Percentiles rank a stretch among this genome's conserved stretches.
These are phyloP conservation scores for Panthera uncia DNA, from an alignment of 2,113 vertebrate species.

Conservation along the genomic window DNA sequence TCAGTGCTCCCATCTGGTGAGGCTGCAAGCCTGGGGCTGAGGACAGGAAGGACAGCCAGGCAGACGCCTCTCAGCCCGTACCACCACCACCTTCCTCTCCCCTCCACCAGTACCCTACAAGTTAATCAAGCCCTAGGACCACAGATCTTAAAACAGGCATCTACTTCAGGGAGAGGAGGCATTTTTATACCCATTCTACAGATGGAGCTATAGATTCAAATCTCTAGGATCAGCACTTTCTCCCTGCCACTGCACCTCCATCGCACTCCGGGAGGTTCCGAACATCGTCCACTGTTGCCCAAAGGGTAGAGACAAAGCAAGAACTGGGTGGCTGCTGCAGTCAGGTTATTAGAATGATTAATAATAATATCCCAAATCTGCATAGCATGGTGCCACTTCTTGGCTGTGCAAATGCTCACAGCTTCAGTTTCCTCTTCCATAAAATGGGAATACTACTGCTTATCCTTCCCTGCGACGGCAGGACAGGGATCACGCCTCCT, in stretches of 20 bases:
- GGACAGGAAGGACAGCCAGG: not conserved
- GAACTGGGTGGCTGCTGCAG: not conserved
- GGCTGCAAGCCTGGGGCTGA: not conserved
- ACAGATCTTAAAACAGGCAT: not conserved
- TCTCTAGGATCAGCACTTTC: not conserved
- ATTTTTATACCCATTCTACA: slow-evolving; percentile 3
- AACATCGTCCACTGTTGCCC: not conserved
- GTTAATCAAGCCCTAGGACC: not conserved
- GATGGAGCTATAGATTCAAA: not conserved
- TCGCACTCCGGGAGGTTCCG: not conserved
- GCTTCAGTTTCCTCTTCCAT: not conserved
- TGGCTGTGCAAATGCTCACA: not conserved
- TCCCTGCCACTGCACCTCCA: not conserved
- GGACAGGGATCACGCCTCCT: not conserved
- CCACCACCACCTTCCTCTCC: not conserved
- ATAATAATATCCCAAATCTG: not conserved
- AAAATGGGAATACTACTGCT: not conserved
- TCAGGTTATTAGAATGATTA: not conserved
- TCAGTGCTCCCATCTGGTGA: fast-evolving
- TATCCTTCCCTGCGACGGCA: not conserved
- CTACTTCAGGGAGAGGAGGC: not conserved
- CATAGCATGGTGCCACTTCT: not conserved
- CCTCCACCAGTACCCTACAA: not conserved
- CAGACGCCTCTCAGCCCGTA: not conserved
- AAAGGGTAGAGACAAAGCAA: not conserved